phyloP scores from a whole-genome alignment of 2,888 invertebrate species.

The Graphium colonna region DNA sequence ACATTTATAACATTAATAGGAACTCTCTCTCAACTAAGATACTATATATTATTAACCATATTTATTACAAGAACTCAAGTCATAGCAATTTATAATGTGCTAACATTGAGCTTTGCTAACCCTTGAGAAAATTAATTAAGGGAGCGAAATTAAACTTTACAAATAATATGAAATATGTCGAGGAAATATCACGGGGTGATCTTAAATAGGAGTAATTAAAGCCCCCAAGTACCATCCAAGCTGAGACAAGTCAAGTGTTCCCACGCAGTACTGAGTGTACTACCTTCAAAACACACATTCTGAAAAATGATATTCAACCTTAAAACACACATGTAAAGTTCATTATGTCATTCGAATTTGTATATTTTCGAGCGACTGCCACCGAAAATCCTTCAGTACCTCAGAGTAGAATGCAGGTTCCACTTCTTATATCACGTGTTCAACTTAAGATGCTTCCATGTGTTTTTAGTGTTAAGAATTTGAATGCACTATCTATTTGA shows the following conservation, averaged over 20 bases:
- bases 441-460: background rate
- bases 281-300: background rate
- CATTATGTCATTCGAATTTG: background rate
- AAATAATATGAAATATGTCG: no score
- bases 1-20: no score
- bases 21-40: no score
- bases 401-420: background rate
- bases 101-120: no score
- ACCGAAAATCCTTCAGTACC: background rate
- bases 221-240: slow-evolving; percentile 5
- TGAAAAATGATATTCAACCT: background rate
- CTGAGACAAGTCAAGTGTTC: slow-evolving; percentile 13
- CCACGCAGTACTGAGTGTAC: slow-evolving; percentile 10
- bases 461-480: no score
- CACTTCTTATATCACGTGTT: background rate
- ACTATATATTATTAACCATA: no score
- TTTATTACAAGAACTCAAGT: no score
- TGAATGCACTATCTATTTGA: no score
- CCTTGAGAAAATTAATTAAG: no score
- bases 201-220: slow-evolving; percentile 18
- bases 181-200: background rate
- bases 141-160: no score
- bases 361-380: background rate
- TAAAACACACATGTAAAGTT: slow-evolving; percentile 1
- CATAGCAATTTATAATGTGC: no score